These are phyloP conservation scores for Epicauta chinensis DNA, from an alignment of 1,140 invertebrate genomes.

Conservation along the genomic window DNA sequence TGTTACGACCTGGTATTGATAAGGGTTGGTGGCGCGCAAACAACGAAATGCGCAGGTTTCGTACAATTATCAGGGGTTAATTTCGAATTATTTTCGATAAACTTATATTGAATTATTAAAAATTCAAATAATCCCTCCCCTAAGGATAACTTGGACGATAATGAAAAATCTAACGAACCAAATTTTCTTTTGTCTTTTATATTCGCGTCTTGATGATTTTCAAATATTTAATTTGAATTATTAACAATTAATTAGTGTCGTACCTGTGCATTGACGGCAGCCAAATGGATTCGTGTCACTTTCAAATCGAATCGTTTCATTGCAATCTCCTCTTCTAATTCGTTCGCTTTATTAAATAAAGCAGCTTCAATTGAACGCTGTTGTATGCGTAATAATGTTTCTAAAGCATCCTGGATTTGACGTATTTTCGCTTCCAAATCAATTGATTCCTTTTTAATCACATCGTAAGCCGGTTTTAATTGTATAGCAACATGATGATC, in stretches of 20 bases:
- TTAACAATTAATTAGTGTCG: conserved; percentile 25
- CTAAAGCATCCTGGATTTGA: conserved; percentile 79
- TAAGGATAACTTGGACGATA: too few relatives aligned
- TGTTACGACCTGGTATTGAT: too few relatives aligned
- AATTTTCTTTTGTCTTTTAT: too few relatives aligned
- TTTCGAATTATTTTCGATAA: too few relatives aligned
- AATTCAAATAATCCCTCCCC: too few relatives aligned
- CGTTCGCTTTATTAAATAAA: conserved; percentile 89
- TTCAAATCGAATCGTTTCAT: conserved; percentile 89
- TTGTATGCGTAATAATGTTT: conserved; percentile 77
- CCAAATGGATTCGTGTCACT: conserved; percentile 83
- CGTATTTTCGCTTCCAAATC: conserved; percentile 80
- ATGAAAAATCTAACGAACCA: too few relatives aligned
- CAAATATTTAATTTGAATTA: too few relatives aligned
- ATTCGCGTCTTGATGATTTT: too few relatives aligned
- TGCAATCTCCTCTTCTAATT: conserved; percentile 91
- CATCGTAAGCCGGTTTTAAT: conserved; percentile 66
- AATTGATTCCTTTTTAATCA: conserved; percentile 71
- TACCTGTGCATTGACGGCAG: conserved; percentile 85
- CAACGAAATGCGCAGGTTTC: too few relatives aligned
- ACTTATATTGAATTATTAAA: too few relatives aligned
- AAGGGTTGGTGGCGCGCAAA: too few relatives aligned
- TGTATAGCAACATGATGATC: conserved; percentile 70
- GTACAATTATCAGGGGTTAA: too few relatives aligned
- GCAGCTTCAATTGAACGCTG: conserved; percentile 78